Base-by-base conservation (phyloP, 1,140 invertebrate species). In the Tetragnatha versicolor region DNA sequence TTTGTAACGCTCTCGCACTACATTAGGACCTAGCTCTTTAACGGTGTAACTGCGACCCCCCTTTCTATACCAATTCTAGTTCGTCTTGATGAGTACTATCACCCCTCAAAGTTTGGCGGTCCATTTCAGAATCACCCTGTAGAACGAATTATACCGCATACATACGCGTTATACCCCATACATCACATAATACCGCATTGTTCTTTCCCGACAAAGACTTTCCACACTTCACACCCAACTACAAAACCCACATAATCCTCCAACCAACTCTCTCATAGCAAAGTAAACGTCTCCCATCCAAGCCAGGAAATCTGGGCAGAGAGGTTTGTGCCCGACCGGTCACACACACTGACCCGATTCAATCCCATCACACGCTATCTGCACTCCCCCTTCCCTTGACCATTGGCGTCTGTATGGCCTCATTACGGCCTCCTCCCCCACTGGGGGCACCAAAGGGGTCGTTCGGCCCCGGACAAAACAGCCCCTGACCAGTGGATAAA, bases 401-500 rank as follows among this genome's bases (percentile, higher is more conserved):
- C 61, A 77, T 66, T 63, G 69, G 35, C 42, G 70, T 42, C 61
- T 73, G 51, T 61, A 42, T 65, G 27, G 73, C 60, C 47, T 61
- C 53, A 53, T 65, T 65, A 65, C 60, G 60, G 55, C 45, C 33
- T n/a, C n/a, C n/a, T n/a, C n/a, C 73, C 47, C 73, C 47, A 14
- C 35, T 47, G 12, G 37, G 47, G 27, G 45, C 20, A 31, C 60
- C 60, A 77, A 77, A 65, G 73, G 73, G 73, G 61, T 65, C 72
- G 51, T 75, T 75, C 58, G 29, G 60, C 25, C 20, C 22, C 37
- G 47, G 10, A 65, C 68, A 53, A 66, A 53, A 42, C 45, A 47
- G 61, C n/a, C 72, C 45, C 73, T 49, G 61, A 35, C 42, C 47
- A 77, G 39, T 53, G 73, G 61, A 77, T 77, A 77, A 77, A 77